A percentile compares a stretch with the other conserved stretches of the same genome.
These are phyloP conservation scores for Sylvilagus floridanus DNA, from an alignment of 2,797 vertebrate genomes.

Conservation along the genomic window DNA sequence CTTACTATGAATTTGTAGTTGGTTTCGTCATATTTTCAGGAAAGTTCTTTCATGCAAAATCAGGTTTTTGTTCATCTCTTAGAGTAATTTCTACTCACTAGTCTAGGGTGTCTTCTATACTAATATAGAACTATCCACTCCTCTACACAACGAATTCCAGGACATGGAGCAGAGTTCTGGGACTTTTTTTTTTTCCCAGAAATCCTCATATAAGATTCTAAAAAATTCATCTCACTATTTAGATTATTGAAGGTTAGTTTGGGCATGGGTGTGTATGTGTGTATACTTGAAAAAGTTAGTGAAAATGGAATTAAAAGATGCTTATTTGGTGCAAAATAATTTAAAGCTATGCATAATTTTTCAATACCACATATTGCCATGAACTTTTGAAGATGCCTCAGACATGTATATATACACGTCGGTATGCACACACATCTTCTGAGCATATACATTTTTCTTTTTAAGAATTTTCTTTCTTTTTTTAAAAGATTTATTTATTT, in stretches of 20 bases:
- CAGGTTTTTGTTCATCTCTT: neutral
- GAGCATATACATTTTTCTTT: neutral
- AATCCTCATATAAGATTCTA: neutral
- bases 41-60: neutral
- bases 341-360: too few species aligned
- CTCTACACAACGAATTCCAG: neutral
- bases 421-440: neutral
- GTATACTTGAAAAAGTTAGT: too few species aligned
- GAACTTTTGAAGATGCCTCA: too few species aligned
- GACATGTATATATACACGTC: neutral
- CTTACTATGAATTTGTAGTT: neutral
- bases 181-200: neutral
- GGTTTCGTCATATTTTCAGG: neutral
- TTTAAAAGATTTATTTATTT: too few species aligned
- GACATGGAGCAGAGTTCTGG: neutral
- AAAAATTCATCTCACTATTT: conserved; percentile 9
- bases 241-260: neutral
- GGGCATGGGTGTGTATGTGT: neutral
- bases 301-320: too few species aligned
- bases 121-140: neutral
- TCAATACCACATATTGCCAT: too few species aligned
- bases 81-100: neutral
- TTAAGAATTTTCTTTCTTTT: neutral
- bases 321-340: too few species aligned
- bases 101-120: neutral